A percentile compares a stretch with the other conserved stretches of the same genome.
These are phyloP conservation scores for Selenia dentaria DNA, from an alignment of 2,888 invertebrate species.

Conservation along the genomic window DNA sequence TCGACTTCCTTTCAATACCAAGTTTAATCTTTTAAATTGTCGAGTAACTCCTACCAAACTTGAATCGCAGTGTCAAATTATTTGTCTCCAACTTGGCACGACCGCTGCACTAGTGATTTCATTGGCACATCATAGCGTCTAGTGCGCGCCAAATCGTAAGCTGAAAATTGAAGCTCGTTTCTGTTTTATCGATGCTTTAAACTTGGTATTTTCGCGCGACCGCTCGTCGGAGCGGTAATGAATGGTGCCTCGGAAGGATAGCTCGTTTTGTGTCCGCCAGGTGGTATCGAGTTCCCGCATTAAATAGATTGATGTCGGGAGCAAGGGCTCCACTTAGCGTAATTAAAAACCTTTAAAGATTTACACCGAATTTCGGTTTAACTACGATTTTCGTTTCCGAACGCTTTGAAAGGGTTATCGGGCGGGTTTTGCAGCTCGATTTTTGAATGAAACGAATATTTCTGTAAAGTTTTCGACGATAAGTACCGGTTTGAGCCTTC, in stretches of 20 bases:
- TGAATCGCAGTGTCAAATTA: constrained; percentile 33
- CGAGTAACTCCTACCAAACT: constrained; percentile 25
- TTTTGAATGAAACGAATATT: constrained; percentile 15
- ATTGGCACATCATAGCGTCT: constrained; percentile 39
- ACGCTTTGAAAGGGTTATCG: constrained; percentile 47
- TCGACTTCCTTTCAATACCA: constrained; percentile 29
- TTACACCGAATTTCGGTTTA: constrained; percentile 56
- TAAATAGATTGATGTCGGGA: constrained; percentile 71
- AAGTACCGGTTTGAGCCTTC: constrained; percentile 2
- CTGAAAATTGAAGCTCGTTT: constrained; percentile 46
- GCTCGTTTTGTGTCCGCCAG: constrained; percentile 38
- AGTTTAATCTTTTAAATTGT: constrained; percentile 34
- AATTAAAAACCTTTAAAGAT: constrained; percentile 78
- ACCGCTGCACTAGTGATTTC: constrained; percentile 35
- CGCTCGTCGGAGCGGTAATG: constrained; percentile 48
- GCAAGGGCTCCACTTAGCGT: constrained; percentile 63
- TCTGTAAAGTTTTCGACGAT: constrained; percentile 10
- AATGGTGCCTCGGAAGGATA: constrained; percentile 51
- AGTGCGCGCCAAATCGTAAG: constrained; percentile 44
- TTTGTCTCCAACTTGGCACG: constrained; percentile 39
- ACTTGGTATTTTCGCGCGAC: constrained; percentile 37
- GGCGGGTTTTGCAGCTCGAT: constrained; percentile 27
- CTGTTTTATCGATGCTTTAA: constrained; percentile 45
- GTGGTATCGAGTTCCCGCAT: constrained; percentile 49
- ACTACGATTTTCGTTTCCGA: constrained; percentile 47